These are phyloP conservation scores for Anguilla anguilla DNA, from an alignment of 2,797 vertebrate genomes.

Conservation along the genomic window DNA sequence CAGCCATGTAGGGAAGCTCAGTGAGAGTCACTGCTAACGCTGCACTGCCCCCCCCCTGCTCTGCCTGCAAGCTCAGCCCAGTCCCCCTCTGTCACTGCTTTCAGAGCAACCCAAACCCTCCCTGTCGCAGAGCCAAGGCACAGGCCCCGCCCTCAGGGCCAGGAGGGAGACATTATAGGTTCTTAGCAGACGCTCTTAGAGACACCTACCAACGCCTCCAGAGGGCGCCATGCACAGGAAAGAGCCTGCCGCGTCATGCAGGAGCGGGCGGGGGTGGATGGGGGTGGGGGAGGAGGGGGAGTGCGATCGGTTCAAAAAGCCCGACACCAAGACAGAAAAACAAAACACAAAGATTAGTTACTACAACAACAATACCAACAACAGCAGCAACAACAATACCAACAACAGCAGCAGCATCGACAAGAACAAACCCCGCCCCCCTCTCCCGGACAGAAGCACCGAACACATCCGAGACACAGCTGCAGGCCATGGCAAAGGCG, in stretches of 20 bases:
- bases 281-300: constrained; percentile 34
- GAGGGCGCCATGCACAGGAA: constrained; percentile 79
- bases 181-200: no score
- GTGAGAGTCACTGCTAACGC: neutral
- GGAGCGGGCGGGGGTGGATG: constrained; percentile 62
- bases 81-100: neutral
- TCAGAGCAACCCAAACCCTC: neutral
- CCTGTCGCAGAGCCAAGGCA: constrained; percentile 6
- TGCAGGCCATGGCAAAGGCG: neutral
- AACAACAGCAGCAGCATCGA: neutral
- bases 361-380: neutral
- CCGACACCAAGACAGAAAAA: constrained; percentile 9
- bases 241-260: constrained; percentile 78
- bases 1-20: neutral
- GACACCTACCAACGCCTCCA: constrained; percentile 78
- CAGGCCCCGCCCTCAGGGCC: neutral
- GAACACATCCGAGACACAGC: neutral
- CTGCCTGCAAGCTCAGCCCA: neutral
- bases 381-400: neutral
- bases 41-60: no score
- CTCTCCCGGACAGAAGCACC: neutral
- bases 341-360: neutral
- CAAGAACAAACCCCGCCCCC: neutral
- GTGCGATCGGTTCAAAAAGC: neutral
- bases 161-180: constrained; percentile 56